Percentiles rank a stretch among this genome's conserved stretches.
These are phyloP conservation scores for Nebria brevicollis DNA, from an alignment of 2,888 invertebrate species.

Conservation along the genomic window DNA sequence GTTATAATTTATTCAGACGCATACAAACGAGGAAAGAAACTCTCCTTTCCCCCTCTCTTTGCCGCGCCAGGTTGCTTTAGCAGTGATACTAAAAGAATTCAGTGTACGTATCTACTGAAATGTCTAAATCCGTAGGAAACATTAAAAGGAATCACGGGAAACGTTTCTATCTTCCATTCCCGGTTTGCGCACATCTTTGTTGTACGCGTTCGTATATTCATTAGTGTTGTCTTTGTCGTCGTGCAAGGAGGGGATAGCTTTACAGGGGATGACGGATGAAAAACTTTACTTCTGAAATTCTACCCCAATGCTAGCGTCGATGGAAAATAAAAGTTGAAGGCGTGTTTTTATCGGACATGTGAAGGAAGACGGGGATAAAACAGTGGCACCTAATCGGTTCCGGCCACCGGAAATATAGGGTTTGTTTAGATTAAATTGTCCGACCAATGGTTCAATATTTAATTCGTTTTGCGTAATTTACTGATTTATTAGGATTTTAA, in stretches of 20 bases:
- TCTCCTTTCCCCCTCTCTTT: not conserved
- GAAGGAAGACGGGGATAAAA: not conserved
- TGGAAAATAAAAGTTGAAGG: constrained; percentile 37
- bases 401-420: not conserved
- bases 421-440: not conserved
- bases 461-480: no score
- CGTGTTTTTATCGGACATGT: constrained; percentile 12
- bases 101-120: constrained; percentile 3
- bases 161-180: not conserved
- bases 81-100: constrained; percentile 20
- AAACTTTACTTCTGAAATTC: constrained; percentile 37
- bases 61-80: no score
- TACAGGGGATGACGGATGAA: constrained; percentile 29
- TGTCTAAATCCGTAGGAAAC: constrained; percentile 34
- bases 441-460: not conserved
- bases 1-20: not conserved
- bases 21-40: not conserved
- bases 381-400: constrained; percentile 1
- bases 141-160: constrained; percentile 36
- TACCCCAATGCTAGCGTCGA: not conserved
- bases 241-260: not conserved
- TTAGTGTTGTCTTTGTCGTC: not conserved
- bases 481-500: no score
- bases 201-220: not conserved
- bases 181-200: not conserved